These are phyloP conservation scores for Myiotriccus ornatus DNA, from an alignment of 2,797 vertebrate species.

Conservation along the genomic window DNA sequence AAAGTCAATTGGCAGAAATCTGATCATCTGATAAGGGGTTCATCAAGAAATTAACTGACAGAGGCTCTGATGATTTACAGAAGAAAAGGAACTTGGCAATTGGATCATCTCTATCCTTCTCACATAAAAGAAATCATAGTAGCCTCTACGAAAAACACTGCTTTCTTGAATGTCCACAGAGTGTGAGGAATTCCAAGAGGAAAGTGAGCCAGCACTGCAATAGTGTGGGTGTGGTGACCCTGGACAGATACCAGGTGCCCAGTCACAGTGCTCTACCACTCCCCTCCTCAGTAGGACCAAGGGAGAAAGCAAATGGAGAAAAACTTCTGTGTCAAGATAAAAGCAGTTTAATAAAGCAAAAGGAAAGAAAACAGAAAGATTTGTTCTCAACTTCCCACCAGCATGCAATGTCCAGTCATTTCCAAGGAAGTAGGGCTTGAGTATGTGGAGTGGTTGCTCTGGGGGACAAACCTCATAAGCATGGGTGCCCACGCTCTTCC, in stretches of 20 bases:
- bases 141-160: neutral
- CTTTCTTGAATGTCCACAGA: neutral
- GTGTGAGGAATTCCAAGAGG: neutral
- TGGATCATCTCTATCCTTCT: neutral
- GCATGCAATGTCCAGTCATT: neutral
- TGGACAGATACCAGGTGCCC: fast-evolving
- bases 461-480: neutral
- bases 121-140: neutral
- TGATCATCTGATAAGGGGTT: slow-evolving; percentile 36
- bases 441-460: neutral
- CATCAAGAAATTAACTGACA: slow-evolving; percentile 51
- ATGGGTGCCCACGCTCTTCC: neutral
- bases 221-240: neutral
- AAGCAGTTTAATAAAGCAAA: neutral
- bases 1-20: slow-evolving; percentile 55
- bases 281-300: fast-evolving
- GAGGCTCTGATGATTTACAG: slow-evolving; percentile 13
- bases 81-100: neutral
- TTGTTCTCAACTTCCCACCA: neutral
- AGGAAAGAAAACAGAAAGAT: neutral
- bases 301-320: neutral
- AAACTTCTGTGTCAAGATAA: neutral
- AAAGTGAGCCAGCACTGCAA: neutral
- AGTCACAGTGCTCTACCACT: neutral
- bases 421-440: neutral